phyloP scores from a whole-genome alignment of 2,797 vertebrate species.

The Euthynnus affinis region DNA sequence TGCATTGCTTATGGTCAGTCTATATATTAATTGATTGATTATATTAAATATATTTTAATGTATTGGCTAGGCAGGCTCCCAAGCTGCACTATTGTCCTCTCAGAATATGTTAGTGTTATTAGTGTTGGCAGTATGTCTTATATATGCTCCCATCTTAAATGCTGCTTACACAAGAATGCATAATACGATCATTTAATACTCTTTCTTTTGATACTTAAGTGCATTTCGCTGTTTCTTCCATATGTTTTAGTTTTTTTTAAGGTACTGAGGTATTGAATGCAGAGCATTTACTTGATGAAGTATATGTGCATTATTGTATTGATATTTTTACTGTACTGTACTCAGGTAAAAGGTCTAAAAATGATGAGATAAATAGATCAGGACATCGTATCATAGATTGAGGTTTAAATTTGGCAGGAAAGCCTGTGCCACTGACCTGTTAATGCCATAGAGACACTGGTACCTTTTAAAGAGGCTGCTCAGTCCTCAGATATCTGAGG shows the following conservation, averaged over 20 bases:
- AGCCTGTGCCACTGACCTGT: slow-evolving; percentile 17
- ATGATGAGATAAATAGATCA: background rate
- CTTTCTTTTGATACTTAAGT: background rate
- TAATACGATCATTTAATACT: background rate
- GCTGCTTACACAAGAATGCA: background rate
- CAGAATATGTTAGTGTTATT: slow-evolving; percentile 4
- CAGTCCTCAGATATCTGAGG: slow-evolving; percentile 9
- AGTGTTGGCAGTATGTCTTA: background rate
- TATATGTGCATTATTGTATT: background rate
- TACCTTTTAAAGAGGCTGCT: slow-evolving; percentile 17
- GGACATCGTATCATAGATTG: background rate
- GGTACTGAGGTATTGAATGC: no score
- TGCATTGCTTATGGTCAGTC: no score
- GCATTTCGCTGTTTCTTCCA: background rate
- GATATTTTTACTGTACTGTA: no score
- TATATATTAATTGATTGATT: background rate
- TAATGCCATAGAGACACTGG: background rate
- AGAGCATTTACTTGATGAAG: no score
- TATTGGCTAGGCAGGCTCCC: background rate
- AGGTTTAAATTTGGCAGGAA: background rate
- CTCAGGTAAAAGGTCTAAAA: no score
- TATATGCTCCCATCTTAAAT: background rate
- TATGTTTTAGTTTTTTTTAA: background rate
- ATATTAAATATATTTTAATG: background rate
- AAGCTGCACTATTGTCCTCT: background rate